Evolutionary conservation across 2,113 vertebrate species (phyloP).

Genomic region (Phylloscopus whistleri): DNA sequence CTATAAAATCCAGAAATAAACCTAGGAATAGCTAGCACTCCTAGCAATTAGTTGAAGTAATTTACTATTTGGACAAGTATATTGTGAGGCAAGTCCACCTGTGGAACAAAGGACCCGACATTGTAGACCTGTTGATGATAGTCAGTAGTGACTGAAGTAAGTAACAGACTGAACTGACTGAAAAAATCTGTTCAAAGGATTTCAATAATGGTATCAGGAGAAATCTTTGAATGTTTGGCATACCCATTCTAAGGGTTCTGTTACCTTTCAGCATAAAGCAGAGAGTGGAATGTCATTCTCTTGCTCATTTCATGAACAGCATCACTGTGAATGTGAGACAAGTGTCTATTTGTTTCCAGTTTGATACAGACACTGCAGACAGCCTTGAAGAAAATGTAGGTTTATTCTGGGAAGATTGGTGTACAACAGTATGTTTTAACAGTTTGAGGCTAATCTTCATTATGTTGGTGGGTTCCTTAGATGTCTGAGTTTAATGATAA

Average conservation of each 20-base stretch:
- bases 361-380: not conserved
- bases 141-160: not conserved
- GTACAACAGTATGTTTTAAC: not conserved
- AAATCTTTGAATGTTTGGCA: not conserved
- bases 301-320: not conserved
- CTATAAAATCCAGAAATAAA: not conserved
- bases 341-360: not conserved
- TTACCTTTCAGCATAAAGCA: not conserved
- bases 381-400: not conserved
- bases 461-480: not conserved
- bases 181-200: not conserved
- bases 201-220: not conserved
- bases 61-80: not conserved
- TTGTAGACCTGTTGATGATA: not conserved
- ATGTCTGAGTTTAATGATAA: not conserved
- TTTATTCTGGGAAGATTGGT: not conserved
- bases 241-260: not conserved
- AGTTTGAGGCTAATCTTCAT: not conserved
- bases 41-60: not conserved
- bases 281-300: not conserved
- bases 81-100: not conserved
- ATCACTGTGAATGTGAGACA: not conserved
- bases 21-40: not conserved
- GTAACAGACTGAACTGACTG: not conserved
- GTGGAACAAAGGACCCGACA: not conserved